A percentile compares a stretch with the other conserved stretches of the same genome.
phyloP scores from a whole-genome alignment of 1,140 invertebrate genomes.

The Drepana arcuata region DNA sequence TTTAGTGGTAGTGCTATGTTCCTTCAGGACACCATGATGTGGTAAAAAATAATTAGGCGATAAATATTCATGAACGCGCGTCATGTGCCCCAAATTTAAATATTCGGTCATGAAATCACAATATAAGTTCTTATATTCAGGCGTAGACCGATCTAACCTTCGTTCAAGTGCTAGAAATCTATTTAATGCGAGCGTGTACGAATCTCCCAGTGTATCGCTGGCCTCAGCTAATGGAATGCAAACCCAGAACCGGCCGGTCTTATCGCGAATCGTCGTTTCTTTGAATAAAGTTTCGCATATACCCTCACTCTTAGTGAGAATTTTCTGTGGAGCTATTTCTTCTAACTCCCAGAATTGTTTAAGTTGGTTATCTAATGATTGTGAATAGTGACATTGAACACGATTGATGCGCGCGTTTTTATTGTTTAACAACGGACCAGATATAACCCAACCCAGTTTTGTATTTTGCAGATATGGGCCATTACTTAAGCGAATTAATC shows the following conservation, averaged over 20 bases:
- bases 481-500: conserved; percentile 7
- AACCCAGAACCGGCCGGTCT: conserved; percentile 18
- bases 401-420: not conserved
- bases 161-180: conserved; percentile 25
- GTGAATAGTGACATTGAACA: conserved; percentile 14
- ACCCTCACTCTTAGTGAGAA: conserved; percentile 11
- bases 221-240: conserved; percentile 18
- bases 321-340: not conserved
- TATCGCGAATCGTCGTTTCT: conserved; percentile 15
- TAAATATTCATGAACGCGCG: not conserved
- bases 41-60: conserved; percentile 37
- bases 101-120: conserved; percentile 32
- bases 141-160: conserved; percentile 16
- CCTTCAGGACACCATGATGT: conserved; percentile 44
- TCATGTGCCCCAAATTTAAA: conserved; percentile 26
- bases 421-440: conserved; percentile 8
- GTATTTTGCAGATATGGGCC: conserved; percentile 22
- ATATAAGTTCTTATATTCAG: conserved; percentile 18
- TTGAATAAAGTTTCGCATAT: conserved; percentile 16
- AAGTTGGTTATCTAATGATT: conserved; percentile 10
- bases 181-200: conserved; percentile 10
- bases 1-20: conserved; percentile 29
- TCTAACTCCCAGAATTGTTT: conserved; percentile 15
- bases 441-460: conserved; percentile 23
- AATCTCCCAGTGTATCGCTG: conserved; percentile 16